Conservation (phyloP, 2,113 vertebrate species). For the Malurus melanocephalus region DNA sequence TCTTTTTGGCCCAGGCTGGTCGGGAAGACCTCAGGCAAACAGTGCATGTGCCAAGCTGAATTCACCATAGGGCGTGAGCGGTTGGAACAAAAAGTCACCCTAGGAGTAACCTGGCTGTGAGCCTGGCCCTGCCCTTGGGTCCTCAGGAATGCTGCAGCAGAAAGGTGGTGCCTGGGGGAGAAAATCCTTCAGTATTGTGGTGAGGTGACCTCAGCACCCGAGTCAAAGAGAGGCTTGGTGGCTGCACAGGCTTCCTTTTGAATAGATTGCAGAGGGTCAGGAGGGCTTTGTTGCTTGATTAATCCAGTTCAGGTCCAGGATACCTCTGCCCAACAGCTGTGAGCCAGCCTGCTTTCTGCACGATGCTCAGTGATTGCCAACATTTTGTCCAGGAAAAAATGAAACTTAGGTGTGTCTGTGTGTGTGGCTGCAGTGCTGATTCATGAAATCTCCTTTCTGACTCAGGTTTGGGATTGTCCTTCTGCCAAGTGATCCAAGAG, state of each 20-base stretch:
- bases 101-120: neutral
- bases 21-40: neutral
- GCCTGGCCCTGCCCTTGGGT: neutral
- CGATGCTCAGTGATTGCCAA: neutral
- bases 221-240: accelerated
- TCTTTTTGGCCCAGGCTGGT: neutral
- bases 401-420: neutral
- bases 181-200: neutral
- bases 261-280: neutral
- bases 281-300: neutral
- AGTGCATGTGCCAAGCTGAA: accelerated
- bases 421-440: neutral
- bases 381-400: neutral
- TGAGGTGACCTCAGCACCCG: neutral
- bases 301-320: neutral
- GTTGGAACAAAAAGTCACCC: neutral
- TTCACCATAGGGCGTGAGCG: accelerated
- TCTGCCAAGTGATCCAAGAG: neutral
- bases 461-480: neutral
- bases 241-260: neutral
- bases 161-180: neutral
- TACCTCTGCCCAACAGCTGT: neutral
- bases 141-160: neutral
- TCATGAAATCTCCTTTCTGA: neutral
- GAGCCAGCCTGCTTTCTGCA: neutral